Evolutionary conservation across 2,888 invertebrate genomes (phyloP).

Genomic region (Drosophila atripex): DNA sequence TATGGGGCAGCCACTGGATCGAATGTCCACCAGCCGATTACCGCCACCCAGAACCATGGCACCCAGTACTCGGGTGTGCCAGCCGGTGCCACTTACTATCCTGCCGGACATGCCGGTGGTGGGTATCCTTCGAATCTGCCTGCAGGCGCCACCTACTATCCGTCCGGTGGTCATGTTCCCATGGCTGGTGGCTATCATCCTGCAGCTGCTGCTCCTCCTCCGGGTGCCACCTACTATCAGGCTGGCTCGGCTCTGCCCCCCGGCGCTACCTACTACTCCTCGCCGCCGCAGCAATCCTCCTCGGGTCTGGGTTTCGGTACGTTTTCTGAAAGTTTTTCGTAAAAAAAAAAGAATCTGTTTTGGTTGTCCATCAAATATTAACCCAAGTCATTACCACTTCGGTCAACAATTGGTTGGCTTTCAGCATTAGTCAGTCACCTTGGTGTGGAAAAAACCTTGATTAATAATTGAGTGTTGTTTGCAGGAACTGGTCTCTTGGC

Average conservation of each 20-base stretch:
- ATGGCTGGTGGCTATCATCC: constrained; percentile 58
- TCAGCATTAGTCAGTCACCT: not conserved
- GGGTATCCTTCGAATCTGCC: constrained; percentile 64
- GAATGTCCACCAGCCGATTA: constrained; percentile 74
- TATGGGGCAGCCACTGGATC: constrained; percentile 40
- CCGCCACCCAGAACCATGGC: constrained; percentile 72
- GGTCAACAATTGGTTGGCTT: not conserved
- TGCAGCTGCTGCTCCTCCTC: constrained; percentile 69
- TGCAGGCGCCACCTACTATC: constrained; percentile 69
- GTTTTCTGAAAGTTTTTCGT: constrained; percentile 14
- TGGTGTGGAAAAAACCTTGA: not conserved
- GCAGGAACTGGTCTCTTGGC: constrained; percentile 81
- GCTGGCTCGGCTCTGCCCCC: constrained; percentile 72
- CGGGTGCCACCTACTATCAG: constrained; percentile 74
- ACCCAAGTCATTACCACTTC: not conserved
- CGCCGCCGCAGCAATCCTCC: constrained; percentile 79
- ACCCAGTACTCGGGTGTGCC: constrained; percentile 65
- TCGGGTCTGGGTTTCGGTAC: constrained; percentile 83
- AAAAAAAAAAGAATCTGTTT: not conserved
- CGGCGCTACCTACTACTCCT: constrained; percentile 73
- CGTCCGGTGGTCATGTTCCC: constrained; percentile 51
- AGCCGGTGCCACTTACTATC: constrained; percentile 65
- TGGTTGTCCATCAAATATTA: not conserved
- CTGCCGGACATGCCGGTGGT: constrained; percentile 49
- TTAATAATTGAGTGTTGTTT: not conserved